Evolutionary conservation across 1,140 invertebrate species (phyloP).

Genomic region (Penaeus vannamei): DNA sequence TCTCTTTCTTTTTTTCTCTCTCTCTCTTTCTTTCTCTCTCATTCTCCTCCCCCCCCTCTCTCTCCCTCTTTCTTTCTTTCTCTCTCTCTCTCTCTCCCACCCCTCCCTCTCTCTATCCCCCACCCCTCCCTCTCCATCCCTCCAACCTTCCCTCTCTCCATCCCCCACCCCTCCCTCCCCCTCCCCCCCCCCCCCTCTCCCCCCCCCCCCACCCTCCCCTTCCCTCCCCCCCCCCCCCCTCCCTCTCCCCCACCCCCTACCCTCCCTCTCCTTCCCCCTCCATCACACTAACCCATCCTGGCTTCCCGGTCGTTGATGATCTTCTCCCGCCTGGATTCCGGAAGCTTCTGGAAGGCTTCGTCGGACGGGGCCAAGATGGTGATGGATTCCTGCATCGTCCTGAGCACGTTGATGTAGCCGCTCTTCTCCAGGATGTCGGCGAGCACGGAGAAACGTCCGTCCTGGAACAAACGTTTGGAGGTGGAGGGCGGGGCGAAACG

Average conservation of each 20-base stretch:
- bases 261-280: background rate
- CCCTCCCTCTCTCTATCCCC: too few relatives aligned
- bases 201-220: background rate
- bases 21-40: too few relatives aligned
- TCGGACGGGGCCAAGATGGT: conserved; percentile 79
- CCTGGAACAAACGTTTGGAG: conserved; percentile 69
- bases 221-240: background rate
- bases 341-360: conserved; percentile 76
- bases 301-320: conserved; percentile 71
- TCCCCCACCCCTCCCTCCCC: background rate
- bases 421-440: conserved; percentile 75
- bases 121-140: too few relatives aligned
- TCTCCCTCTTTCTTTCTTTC: too few relatives aligned
- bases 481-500: background rate
- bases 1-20: too few relatives aligned
- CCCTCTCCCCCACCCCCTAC: background rate
- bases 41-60: too few relatives aligned
- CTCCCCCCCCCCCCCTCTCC: background rate
- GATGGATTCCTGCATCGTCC: conserved; percentile 71
- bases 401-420: conserved; percentile 70
- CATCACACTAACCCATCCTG: conserved; percentile 69
- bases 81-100: too few relatives aligned
- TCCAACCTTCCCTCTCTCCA: too few relatives aligned
- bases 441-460: conserved; percentile 76
- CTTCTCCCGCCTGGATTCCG: conserved; percentile 70